These are phyloP conservation scores for Psilanteris sp. DNA, from an alignment of 1,140 invertebrate genomes.

Conservation along the genomic window DNA sequence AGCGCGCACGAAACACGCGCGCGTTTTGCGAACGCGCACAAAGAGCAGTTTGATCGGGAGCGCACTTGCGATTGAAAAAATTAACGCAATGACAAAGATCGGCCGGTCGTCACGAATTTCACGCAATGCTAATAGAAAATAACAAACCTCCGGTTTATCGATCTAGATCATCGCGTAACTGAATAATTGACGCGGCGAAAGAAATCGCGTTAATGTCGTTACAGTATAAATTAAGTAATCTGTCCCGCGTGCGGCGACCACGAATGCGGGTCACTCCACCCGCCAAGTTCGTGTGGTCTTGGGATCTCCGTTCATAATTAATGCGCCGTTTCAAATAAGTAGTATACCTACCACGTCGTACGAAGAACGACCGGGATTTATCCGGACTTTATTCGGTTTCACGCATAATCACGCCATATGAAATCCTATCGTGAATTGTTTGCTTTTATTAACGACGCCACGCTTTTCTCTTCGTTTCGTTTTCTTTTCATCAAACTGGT, in stretches of 20 bases:
- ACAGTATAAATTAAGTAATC: slow-evolving; percentile 41
- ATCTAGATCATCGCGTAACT: slow-evolving; percentile 19
- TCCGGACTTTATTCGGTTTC: slow-evolving; percentile 55
- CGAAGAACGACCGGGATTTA: slow-evolving; percentile 39
- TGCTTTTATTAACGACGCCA: slow-evolving; percentile 44
- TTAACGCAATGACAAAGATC: not conserved
- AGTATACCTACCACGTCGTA: slow-evolving; percentile 60
- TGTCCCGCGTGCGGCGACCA: slow-evolving; percentile 10
- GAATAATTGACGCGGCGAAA: slow-evolving; percentile 30
- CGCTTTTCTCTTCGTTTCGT: slow-evolving; percentile 24
- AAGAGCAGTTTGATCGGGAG: too few relatives aligned
- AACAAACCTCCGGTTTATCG: slow-evolving; percentile 6
- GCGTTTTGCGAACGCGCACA: too few relatives aligned
- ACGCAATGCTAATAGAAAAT: slow-evolving; percentile 8
- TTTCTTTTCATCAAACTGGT: slow-evolving; percentile 52
- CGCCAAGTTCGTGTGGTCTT: slow-evolving; percentile 49
- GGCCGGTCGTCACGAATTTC: slow-evolving; percentile 2
- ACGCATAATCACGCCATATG: slow-evolving; percentile 48
- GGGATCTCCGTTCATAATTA: slow-evolving; percentile 48
- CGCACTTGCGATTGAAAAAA: too few relatives aligned
- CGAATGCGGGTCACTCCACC: slow-evolving; percentile 38
- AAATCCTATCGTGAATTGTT: slow-evolving; percentile 53
- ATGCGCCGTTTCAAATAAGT: slow-evolving; percentile 57
- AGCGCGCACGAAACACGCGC: too few relatives aligned
- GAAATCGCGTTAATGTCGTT: slow-evolving; percentile 43